A percentile compares a stretch with the other conserved stretches of the same genome.
Evolutionary conservation across 2,797 vertebrate species (phyloP).

Genomic region (Falco concolor): DNA sequence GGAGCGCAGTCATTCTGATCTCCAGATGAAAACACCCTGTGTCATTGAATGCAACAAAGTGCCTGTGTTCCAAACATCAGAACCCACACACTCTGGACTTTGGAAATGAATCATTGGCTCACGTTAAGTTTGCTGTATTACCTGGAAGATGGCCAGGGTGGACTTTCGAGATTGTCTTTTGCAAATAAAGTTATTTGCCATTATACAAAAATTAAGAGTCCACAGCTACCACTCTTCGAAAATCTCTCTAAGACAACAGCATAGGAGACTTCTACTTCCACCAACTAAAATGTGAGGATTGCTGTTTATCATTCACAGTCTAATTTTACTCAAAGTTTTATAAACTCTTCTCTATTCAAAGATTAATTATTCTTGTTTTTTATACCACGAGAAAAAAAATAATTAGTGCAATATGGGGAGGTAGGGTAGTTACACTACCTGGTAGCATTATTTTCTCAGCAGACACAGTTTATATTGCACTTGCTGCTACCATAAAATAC

Average conservation of each 20-base stretch:
- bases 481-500: background rate
- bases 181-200: background rate
- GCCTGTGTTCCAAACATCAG: fast-evolving
- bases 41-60: fast-evolving
- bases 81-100: background rate
- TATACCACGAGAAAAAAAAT: background rate
- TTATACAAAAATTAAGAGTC: background rate
- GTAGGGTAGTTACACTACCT: background rate
- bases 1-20: fast-evolving
- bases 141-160: background rate
- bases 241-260: background rate
- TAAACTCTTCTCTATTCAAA: background rate
- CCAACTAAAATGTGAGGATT: background rate
- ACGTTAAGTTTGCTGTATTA: fast-evolving
- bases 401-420: background rate
- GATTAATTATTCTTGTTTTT: background rate
- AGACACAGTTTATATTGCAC: background rate
- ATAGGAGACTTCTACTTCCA: background rate
- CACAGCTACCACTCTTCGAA: background rate
- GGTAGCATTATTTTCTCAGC: background rate
- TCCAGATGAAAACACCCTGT: background rate
- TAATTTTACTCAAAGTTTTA: background rate
- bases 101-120: background rate
- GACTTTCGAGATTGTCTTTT: fast-evolving
- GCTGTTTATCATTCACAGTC: fast-evolving